A percentile compares a stretch with the other conserved stretches of the same genome.
Conservation (phyloP, 2,797 vertebrate species). For the Glyptemys insculpta region DNA sequence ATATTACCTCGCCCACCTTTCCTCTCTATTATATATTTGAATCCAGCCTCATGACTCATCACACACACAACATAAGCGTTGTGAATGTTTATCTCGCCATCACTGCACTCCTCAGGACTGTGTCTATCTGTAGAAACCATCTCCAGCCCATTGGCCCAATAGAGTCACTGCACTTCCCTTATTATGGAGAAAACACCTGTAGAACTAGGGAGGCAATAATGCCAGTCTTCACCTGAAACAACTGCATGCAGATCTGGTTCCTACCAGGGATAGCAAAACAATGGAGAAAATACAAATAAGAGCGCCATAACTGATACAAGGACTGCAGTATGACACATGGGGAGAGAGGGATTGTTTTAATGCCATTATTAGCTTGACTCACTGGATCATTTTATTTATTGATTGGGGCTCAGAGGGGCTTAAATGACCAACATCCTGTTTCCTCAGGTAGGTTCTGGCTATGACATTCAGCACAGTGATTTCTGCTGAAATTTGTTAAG, state of each 20-base stretch:
- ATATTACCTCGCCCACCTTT: background rate
- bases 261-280: background rate
- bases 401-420: slow-evolving; percentile 18
- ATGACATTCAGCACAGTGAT: background rate
- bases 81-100: fast-evolving
- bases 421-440: background rate
- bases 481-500: slow-evolving; percentile 37
- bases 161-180: background rate
- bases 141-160: background rate
- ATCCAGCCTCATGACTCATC: fast-evolving
- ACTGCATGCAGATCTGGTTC: background rate
- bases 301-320: background rate
- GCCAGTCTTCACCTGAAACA: slow-evolving; percentile 15
- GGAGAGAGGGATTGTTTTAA: background rate
- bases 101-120: background rate
- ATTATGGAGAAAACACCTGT: background rate
- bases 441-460: slow-evolving; percentile 22
- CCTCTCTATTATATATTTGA: background rate
- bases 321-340: background rate
- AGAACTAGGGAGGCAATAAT: background rate
- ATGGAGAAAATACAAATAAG: background rate
- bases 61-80: fast-evolving
- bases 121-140: fast-evolving
- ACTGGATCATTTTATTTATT: slow-evolving; percentile 11
- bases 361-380: background rate